Base-by-base conservation (phyloP, 1,140 invertebrate genomes). In the Drosophila auraria region DNA sequence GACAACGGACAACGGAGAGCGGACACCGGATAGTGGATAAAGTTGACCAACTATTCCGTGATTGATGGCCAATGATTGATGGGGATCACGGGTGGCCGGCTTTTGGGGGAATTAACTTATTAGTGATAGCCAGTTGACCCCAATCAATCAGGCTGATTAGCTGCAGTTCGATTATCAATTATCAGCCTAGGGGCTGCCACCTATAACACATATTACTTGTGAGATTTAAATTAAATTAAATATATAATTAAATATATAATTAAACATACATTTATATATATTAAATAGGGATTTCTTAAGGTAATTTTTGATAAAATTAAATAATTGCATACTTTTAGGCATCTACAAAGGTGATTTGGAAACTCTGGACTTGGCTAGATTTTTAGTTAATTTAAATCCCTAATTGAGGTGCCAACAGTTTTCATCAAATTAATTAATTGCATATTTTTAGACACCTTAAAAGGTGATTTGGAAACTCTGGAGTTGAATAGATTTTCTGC, bases 21-120 rank as follows among this genome's bases (percentile, higher is more conserved):
- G 36, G 12, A 12, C 1, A 23, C 6, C 12, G 47, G 6, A 59
- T 17, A 62, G 33, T 5, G 15, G 20, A 15, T 8, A 25, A 66
- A 73, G 70, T 73, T 72, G 56, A 30, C 58, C 38, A 51, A 73
- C 70, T 72, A 72, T 44, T 14, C 64, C 40, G 5, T 73, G 70
- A 70, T 81, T 82, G 71, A 61, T 51, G 62, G 58, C 51, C 44
- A 53, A 25, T 66, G 75, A 79, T 75, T 76, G 81, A 79, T 62
- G 17, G 33, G 57, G 33, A 25, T 65, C 45, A 23, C 17, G 25
- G 45, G 11, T 11, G 23, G 20, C 25, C 14, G 62, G 45, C 56
- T 27, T 23, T n/a, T 25, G 8, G n/a, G 50, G 30, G 36, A 74
- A 56, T 53, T 68, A 40, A 36, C 36, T 81, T 47, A 71, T 71